These are phyloP conservation scores for Chloroceryle amazona DNA, from an alignment of 2,797 vertebrate genomes.

Conservation along the genomic window DNA sequence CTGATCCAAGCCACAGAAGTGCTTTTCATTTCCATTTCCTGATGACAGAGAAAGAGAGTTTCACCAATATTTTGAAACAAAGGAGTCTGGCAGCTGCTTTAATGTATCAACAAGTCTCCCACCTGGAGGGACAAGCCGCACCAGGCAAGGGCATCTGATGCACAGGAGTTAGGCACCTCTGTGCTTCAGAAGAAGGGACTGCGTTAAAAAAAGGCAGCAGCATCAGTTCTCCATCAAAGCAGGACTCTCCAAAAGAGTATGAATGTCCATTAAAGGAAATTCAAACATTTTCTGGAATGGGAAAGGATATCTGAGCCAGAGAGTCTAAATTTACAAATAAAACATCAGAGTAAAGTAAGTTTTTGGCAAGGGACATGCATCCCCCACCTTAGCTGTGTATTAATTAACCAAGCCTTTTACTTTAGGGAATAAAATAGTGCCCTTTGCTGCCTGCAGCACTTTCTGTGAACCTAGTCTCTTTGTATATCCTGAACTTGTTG, in stretches of 20 bases:
- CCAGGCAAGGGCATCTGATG: background rate
- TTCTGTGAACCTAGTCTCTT: conserved; percentile 23
- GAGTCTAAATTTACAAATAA: background rate
- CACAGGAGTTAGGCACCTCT: background rate
- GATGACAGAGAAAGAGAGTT: background rate
- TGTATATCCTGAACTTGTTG: conserved; percentile 65
- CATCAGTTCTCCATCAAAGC: background rate
- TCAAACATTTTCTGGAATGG: background rate
- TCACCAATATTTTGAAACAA: background rate
- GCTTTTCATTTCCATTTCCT: background rate
- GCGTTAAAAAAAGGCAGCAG: background rate
- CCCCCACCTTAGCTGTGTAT: background rate
- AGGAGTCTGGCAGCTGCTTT: background rate
- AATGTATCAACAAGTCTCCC: background rate
- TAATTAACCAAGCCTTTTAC: conserved; percentile 32
- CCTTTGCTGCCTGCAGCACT: conserved; percentile 19
- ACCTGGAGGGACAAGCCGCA: background rate
- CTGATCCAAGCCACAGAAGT: background rate
- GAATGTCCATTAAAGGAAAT: background rate
- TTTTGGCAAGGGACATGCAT: background rate
- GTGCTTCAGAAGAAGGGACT: background rate
- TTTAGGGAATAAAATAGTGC: conserved; percentile 7
- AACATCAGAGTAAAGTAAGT: background rate
- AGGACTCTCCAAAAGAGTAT: background rate
- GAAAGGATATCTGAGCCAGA: background rate